Evolutionary conservation across 2,113 vertebrate species (phyloP), one percentile per base, ranked within the genome.

Genomic region (Chionomys nivalis): DNA sequence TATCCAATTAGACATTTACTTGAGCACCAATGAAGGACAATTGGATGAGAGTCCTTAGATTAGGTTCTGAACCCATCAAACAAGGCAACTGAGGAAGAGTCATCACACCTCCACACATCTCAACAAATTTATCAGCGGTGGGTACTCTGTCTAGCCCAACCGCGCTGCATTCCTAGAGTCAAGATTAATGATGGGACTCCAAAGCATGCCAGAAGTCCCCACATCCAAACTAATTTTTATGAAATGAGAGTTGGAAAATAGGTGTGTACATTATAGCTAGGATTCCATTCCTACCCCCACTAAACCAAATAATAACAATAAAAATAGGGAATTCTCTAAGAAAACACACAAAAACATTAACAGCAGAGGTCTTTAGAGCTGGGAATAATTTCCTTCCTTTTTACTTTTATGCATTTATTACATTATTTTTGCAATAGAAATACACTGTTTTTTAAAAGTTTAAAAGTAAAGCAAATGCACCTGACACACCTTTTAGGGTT

Each of bases 341-440:
- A 97, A 94, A 96, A 91, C n/a, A 95, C 28, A 93, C 7, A 82
- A 77, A 94, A 89, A 76, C 73, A 58, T 65, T 44, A 63, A 77
- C 14, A 94, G 76, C 47, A 2, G 6, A 33, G 9, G 6, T 66
- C 36, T 93, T 52, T 89, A 11, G 76, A 87, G 77, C 1, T 8
- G 76, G 39, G 8, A 2, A 63, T 83, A 26, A 72, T 52, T 63
- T 36, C 66, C 36, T 75, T 68, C 39, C 72, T 49, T 90, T 88
- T 89, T 33, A 61, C 11, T 89, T n/a, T 72, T 58, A 47, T 55
- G 2, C 68, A 77, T n/a, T 36, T 85, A 91, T 21, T 19, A 36
- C 16, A 26, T 58, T 78, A 55, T 11, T 93, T 95, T 90, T 86
- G 17, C 55, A 95, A 89, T 23, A 16, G 66, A 95, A 87, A 76